Evolutionary conservation across 2,113 vertebrate species (phyloP).

Genomic region (Lipophrys pholis): DNA sequence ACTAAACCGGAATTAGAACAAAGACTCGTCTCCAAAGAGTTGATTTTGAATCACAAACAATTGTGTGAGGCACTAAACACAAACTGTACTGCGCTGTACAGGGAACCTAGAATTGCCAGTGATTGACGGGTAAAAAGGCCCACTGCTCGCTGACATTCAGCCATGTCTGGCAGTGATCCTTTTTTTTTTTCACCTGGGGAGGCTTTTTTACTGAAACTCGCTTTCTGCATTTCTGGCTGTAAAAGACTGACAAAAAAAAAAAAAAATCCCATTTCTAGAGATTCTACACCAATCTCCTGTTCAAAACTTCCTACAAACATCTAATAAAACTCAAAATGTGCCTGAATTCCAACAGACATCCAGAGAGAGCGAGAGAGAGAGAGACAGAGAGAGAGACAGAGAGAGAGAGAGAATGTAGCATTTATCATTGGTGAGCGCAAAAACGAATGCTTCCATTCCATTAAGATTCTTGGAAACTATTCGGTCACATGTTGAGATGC

Average conservation of each 20-base stretch:
- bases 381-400: no score
- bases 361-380: constrained; percentile 25
- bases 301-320: constrained; percentile 20
- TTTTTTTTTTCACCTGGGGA: constrained; percentile 11
- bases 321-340: constrained; percentile 22
- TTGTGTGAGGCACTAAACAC: constrained; percentile 5
- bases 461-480: constrained; percentile 75
- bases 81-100: neutral
- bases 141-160: constrained; percentile 9
- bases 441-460: constrained; percentile 64
- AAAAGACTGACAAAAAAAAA: no score
- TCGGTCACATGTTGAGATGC: constrained; percentile 72
- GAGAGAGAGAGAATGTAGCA: constrained; percentile 30
- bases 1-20: constrained; percentile 18
- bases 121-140: constrained; percentile 23
- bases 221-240: constrained; percentile 25
- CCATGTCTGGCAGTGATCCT: constrained; percentile 24
- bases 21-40: constrained; percentile 14
- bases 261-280: constrained; percentile 4
- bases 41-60: constrained; percentile 11
- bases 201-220: constrained; percentile 13
- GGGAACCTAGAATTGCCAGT: constrained; percentile 2
- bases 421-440: constrained; percentile 46
- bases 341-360: constrained; percentile 27
- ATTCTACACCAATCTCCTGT: constrained; percentile 6